phyloP scores from a whole-genome alignment of 2,888 invertebrate species.

The Xestia rhomboidea region DNA sequence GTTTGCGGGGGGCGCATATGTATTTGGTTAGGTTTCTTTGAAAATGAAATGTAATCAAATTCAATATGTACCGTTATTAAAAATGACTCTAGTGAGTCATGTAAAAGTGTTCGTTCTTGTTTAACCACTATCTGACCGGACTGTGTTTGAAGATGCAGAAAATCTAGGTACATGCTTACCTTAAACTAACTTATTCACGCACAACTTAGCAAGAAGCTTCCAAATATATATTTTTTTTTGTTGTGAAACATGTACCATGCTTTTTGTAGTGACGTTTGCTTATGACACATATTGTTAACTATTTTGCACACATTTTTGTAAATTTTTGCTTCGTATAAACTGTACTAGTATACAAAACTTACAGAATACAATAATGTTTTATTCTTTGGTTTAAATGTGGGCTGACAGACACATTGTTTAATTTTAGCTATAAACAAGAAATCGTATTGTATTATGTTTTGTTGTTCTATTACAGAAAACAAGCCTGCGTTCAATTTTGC shows the following conservation, averaged over 20 bases:
- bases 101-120: not conserved
- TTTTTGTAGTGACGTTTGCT: too few relatives aligned
- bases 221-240: too few relatives aligned
- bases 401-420: not conserved
- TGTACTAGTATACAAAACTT: conserved; percentile 5
- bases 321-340: not conserved
- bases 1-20: too few relatives aligned
- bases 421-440: not conserved
- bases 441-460: not conserved
- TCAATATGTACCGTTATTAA: not conserved
- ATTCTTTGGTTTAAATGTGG: not conserved
- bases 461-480: conserved; percentile 70
- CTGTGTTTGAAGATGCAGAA: not conserved
- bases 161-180: too few relatives aligned
- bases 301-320: not conserved
- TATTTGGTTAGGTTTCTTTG: too few relatives aligned
- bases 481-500: conserved; percentile 78
- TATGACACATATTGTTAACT: not conserved
- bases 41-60: not conserved
- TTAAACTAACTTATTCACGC: not conserved
- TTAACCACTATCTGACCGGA: not conserved
- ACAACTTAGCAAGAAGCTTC: not conserved
- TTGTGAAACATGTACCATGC: too few relatives aligned
- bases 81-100: not conserved
- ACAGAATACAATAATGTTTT: not conserved